These are phyloP conservation scores for Volucella inanis DNA, from an alignment of 2,888 invertebrate species.

Conservation along the genomic window DNA sequence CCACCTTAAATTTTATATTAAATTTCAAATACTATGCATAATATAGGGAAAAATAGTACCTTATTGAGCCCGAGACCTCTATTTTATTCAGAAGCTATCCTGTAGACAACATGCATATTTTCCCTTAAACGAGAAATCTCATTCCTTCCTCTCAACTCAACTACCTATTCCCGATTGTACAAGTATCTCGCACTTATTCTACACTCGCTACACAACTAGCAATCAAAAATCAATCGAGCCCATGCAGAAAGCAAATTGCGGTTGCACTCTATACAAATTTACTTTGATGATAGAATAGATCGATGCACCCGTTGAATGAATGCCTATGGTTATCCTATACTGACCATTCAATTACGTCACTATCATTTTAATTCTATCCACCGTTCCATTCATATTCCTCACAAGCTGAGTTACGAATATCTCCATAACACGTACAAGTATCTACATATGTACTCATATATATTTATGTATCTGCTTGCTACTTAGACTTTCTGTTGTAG, in stretches of 20 bases:
- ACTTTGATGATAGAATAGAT: conserved; percentile 59
- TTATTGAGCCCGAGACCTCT: too few relatives aligned
- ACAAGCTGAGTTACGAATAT: not conserved
- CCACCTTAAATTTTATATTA: too few relatives aligned
- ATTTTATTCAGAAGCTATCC: too few relatives aligned
- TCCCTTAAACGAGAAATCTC: too few relatives aligned
- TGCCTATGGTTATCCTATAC: not conserved
- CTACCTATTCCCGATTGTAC: not conserved
- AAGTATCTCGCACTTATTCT: conserved; percentile 31
- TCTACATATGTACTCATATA: too few relatives aligned
- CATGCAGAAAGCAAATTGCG: conserved; percentile 23
- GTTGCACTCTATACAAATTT: conserved; percentile 41
- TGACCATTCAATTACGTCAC: conserved; percentile 32
- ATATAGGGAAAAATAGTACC: too few relatives aligned
- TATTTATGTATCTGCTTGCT: too few relatives aligned
- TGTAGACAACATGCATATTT: too few relatives aligned
- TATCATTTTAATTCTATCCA: not conserved
- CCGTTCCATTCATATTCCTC: conserved; percentile 29
- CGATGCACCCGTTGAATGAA: conserved; percentile 34
- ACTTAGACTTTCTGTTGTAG: too few relatives aligned
- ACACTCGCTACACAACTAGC: not conserved
- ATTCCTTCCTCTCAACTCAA: too few relatives aligned
- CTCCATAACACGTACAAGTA: not conserved
- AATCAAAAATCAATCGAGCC: conserved; percentile 13
- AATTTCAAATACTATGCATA: too few relatives aligned